A percentile compares a stretch with the other conserved stretches of the same genome.
phyloP scores from a whole-genome alignment of 2,113 vertebrate species.

The Recurvirostra avosetta region DNA sequence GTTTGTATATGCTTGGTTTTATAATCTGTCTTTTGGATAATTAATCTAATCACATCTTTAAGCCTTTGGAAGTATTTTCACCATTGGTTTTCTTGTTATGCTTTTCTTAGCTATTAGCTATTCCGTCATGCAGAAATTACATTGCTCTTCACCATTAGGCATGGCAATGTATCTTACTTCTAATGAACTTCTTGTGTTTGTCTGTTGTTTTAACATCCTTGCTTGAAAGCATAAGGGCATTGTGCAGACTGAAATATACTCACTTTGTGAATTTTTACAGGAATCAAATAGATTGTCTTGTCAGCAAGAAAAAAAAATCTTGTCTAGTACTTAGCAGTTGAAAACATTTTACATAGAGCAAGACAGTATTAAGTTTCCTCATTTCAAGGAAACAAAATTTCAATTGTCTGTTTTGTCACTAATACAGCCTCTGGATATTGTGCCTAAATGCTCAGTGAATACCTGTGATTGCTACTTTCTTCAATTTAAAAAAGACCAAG shows the following conservation, averaged over 20 bases:
- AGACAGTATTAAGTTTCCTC: neutral
- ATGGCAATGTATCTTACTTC: neutral
- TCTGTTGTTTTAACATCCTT: neutral
- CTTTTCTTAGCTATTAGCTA: slow-evolving; percentile 7
- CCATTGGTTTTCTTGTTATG: neutral
- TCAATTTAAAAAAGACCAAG: neutral
- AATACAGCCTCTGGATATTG: neutral
- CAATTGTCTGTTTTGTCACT: neutral
- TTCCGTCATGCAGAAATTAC: slow-evolving; percentile 9
- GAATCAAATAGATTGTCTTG: neutral
- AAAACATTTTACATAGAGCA: neutral
- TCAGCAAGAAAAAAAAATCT: neutral
- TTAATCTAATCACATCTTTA: slow-evolving; percentile 16
- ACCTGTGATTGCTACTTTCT: neutral
- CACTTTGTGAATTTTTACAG: neutral
- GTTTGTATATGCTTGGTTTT: neutral
- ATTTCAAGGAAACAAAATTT: neutral
- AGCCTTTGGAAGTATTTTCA: neutral
- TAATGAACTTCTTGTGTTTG: neutral
- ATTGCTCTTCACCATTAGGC: slow-evolving; percentile 5
- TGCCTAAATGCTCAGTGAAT: neutral
- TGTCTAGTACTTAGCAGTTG: neutral
- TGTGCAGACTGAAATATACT: neutral
- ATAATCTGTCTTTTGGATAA: neutral
- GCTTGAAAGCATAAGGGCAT: neutral